Evolutionary conservation across 2,113 vertebrate genomes (phyloP).

Genomic region (Capreolus pygargus): DNA sequence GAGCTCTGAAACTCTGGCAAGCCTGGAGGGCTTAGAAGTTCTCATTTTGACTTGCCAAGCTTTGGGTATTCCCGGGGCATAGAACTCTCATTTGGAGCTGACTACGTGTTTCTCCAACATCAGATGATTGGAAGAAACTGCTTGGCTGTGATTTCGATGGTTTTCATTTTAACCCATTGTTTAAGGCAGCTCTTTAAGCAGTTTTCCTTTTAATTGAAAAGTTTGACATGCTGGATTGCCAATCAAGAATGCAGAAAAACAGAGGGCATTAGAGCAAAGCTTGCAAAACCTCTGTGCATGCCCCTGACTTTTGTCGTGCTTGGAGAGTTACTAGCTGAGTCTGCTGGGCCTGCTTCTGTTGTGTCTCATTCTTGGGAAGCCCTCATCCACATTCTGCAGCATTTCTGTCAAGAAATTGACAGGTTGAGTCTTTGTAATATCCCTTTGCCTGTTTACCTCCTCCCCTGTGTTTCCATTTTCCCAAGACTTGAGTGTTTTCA

Average conservation of each 20-base stretch:
- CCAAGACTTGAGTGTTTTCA: not conserved
- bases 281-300: not conserved
- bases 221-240: not conserved
- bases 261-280: conserved; percentile 19
- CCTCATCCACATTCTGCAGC: conserved; percentile 33
- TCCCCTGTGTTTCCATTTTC: not conserved
- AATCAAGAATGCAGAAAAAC: conserved; percentile 51
- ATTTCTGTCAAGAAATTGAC: conserved; percentile 54
- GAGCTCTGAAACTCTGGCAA: conserved; percentile 56
- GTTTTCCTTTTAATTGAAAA: conserved; percentile 20
- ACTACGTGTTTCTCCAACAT: conserved; percentile 38
- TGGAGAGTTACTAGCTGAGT: conserved; percentile 54
- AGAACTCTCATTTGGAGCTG: conserved; percentile 23
- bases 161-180: conserved; percentile 6
- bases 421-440: conserved; percentile 44
- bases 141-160: not conserved
- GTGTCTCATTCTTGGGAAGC: conserved; percentile 40
- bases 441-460: conserved; percentile 28
- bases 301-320: conserved; percentile 17
- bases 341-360: conserved; percentile 33
- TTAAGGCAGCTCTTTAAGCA: not conserved
- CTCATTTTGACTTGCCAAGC: conserved; percentile 48
- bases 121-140: conserved; percentile 46
- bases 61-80: not conserved
- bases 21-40: conserved; percentile 58